These are phyloP conservation scores for Stenolophus ochropezus DNA, from an alignment of 2,888 invertebrate species.

Conservation along the genomic window DNA sequence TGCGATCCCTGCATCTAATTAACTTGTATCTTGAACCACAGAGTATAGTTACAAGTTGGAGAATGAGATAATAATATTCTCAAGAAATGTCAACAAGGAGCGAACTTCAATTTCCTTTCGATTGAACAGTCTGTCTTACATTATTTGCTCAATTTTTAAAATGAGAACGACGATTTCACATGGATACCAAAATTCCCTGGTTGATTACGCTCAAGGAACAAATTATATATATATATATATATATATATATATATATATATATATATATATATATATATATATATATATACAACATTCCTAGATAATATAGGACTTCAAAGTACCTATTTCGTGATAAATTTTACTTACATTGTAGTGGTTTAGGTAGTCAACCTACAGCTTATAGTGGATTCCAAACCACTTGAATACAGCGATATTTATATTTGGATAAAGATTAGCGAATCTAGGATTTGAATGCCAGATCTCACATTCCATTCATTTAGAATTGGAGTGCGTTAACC, in stretches of 20 bases:
- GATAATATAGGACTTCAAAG: too few relatives aligned
- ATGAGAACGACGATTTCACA: neutral
- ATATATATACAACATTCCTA: too few relatives aligned
- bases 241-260: neutral
- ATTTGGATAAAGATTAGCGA: too few relatives aligned
- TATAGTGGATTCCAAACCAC: too few relatives aligned
- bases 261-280: neutral
- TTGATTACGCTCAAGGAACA: too few relatives aligned
- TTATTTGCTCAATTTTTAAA: neutral
- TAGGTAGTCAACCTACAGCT: too few relatives aligned
- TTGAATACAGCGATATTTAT: too few relatives aligned
- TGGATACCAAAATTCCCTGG: neutral
- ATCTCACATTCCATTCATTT: too few relatives aligned
- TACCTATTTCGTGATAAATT: too few relatives aligned
- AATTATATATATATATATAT: neutral
- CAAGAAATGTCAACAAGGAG: conserved; percentile 4
- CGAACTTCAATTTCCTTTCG: conserved; percentile 4
- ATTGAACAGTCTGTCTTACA: neutral
- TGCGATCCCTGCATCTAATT: neutral
- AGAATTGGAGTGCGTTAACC: too few relatives aligned
- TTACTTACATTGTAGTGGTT: too few relatives aligned
- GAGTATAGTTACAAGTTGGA: neutral
- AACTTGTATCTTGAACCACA: neutral
- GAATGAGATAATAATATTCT: conserved; percentile 20
- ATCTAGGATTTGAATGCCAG: too few relatives aligned